Base-by-base conservation (phyloP, 2,888 invertebrate genomes). In the Subacronicta megacephala region DNA sequence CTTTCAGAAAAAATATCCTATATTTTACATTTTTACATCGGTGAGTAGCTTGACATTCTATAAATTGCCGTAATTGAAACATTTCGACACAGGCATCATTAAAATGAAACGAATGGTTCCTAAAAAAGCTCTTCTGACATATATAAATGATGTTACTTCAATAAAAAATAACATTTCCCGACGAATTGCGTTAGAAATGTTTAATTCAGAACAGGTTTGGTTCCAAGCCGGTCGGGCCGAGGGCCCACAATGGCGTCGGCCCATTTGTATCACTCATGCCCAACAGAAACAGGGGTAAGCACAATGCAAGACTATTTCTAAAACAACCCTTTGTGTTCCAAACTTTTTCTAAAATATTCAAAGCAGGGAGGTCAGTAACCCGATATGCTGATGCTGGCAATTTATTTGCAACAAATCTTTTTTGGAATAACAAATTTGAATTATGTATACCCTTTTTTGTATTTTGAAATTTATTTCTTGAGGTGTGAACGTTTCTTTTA, bases 361-460 rank as follows among this genome's bases (percentile, higher is more conserved):
- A 71, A 75, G 59, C 44, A 71, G 66, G 69, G 78, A 64, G 66
- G 70, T 52, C 64, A 53, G 86, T 77, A 84, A 88, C 80, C 52
- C 61, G 80, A 87, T 80, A 84, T 75, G 76, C 71, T 73, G 68
- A 72, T 81, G 80, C 74, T 58, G 63, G 75, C 80, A 74, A 88
- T 90, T 89, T 86, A 86, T 85, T 86, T 73, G 83, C 87, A 70
- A 90, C 88, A 84, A 87, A 86, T 89, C 83, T 70, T 58, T 60
- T 54, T 61, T 53, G 29, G 13, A 6, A 58, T 42, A 67, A 61
- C 57, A 64, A 55, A 62, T 26, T 26, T 26, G 31, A 31, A 31
- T 62, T 54, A 57, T 52, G 17, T 46, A 23, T 9, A 10, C 6
- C 54, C 15, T 55, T 50, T 52, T 40, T 46, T 57, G 40, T 33